phyloP scores from a whole-genome alignment of 1,140 invertebrate species.

The Manduca sexta region DNA sequence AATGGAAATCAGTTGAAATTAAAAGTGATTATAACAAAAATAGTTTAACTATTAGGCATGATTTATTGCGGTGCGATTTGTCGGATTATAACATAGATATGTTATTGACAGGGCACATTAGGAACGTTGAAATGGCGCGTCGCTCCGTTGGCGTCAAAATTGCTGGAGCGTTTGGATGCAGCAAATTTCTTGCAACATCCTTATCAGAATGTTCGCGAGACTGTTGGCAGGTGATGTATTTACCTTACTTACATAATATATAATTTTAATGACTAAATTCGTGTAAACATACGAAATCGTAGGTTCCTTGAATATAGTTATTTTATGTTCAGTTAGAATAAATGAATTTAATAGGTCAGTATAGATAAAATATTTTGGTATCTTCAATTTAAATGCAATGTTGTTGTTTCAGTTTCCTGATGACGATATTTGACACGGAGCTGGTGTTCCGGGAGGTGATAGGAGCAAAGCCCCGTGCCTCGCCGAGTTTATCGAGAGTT shows the following conservation, averaged over 20 bases:
- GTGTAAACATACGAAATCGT: no score
- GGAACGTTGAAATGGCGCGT: constrained; percentile 42
- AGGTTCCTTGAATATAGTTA: no score
- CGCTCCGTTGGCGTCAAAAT: constrained; percentile 34
- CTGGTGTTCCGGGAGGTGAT: constrained; percentile 59
- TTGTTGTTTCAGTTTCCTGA: constrained; percentile 69
- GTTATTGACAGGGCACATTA: constrained; percentile 32
- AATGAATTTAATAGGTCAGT: not conserved
- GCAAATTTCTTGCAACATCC: constrained; percentile 76
- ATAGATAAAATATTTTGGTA: not conserved
- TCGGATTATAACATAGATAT: no score
- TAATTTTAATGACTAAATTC: no score
- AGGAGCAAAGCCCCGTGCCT: constrained; percentile 66
- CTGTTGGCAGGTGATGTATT: constrained; percentile 73
- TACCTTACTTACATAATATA: no score
- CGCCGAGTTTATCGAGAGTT: constrained; percentile 75
- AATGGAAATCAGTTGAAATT: no score
- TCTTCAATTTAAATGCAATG: constrained; percentile 1
- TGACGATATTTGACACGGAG: constrained; percentile 78
- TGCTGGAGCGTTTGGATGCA: constrained; percentile 52
- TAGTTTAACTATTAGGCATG: no score
- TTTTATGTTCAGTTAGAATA: no score
- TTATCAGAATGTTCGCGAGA: constrained; percentile 86
- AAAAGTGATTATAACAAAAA: no score
- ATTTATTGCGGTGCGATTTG: no score